Evolutionary conservation across 2,797 vertebrate genomes (phyloP), one percentile per base, ranked within the genome.

Genomic region (Danio choprae): DNA sequence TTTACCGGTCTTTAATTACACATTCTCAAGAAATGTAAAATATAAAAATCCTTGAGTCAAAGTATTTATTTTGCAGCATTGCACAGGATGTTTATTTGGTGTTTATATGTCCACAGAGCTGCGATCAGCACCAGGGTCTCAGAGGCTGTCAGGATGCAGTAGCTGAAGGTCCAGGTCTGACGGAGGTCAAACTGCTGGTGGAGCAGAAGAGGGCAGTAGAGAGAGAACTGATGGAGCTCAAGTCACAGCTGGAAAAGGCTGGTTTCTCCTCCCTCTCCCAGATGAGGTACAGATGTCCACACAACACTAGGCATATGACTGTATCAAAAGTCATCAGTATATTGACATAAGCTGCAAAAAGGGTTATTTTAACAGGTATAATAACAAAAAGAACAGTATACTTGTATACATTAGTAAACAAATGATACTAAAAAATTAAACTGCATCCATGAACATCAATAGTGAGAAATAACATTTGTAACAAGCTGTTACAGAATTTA

Each of bases 241-340:
- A 96, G 91, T 89, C 87, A 7, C 96, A 98, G 90, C 92, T 96
- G 79, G 93, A 95, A 86, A 95, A 95, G 88, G 91, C 94, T 0
- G 96, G 96, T 22, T 96, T 96, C 90, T 94, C 94, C 75, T 95
- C 96, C 0, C 90, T 97, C 8, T 95, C 95, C 51, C 95, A 97
- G 72, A 95, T 97, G 91, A 97, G 96, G 97, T 95, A 87, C 50
- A 46, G 59, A n/a, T 18, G 29, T 56, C 15, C 1, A 64, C 10
- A 18, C 9, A 68, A 12, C 13, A 51, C 29, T 29, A 29, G 29
- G 29, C 29, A 29, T 29, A 29, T 29, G 29, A 29, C 29, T 29
- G n/a, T n/a, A 29, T 29, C 3, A 1, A 29, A 29, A 1, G 29
- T 1, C 29, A 29, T 29, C 29, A 29, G 29, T 29, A 29, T 29